Evolutionary conservation across 1,140 invertebrate genomes (phyloP).

Genomic region (Apis florea): DNA sequence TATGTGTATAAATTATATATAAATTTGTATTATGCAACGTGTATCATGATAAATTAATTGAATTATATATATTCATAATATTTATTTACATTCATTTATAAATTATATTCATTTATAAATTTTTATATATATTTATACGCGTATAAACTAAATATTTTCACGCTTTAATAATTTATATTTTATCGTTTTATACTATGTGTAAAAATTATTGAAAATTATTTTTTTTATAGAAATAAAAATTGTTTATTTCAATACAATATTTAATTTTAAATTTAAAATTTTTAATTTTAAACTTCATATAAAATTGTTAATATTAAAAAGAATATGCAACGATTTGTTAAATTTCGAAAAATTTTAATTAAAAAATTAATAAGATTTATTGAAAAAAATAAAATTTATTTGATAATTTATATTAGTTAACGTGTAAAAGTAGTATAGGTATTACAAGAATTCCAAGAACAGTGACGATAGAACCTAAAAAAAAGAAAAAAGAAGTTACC

Average conservation of each 20-base stretch:
- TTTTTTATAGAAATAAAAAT: too few relatives aligned
- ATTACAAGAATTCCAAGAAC: background rate
- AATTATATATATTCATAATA: too few relatives aligned
- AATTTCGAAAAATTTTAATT: background rate
- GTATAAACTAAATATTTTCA: too few relatives aligned
- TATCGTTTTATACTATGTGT: too few relatives aligned
- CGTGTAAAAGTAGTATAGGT: background rate
- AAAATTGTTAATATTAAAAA: background rate
- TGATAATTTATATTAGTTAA: background rate
- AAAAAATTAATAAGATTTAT: background rate
- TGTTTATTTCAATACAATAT: too few relatives aligned
- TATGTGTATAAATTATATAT: background rate
- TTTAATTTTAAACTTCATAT: background rate
- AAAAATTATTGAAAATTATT: too few relatives aligned
- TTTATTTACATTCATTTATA: too few relatives aligned
- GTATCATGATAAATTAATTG: background rate
- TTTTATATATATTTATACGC: too few relatives aligned
- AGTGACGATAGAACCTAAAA: background rate
- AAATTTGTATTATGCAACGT: background rate
- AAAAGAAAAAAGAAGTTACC: background rate
- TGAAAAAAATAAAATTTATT: background rate
- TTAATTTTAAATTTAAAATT: too few relatives aligned
- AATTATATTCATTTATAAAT: too few relatives aligned
- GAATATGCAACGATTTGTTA: background rate
- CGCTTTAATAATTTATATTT: too few relatives aligned